Base-by-base conservation (phyloP, 1,140 invertebrate genomes). In the Pentalonia nigronervosa region DNA sequence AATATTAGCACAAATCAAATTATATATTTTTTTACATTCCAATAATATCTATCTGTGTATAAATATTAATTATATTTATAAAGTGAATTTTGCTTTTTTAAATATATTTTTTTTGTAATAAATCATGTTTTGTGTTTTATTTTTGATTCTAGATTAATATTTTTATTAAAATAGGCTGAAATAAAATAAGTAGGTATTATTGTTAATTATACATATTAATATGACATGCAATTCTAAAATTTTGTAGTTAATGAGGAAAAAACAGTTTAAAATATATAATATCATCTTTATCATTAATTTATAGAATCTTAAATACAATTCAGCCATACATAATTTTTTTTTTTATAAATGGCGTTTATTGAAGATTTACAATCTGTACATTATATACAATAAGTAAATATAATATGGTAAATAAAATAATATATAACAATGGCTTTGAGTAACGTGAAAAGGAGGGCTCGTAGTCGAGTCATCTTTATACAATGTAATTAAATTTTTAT, bases 1-100 rank as follows among this genome's bases (percentile, higher is more conserved):
- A 36, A 84, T 93, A 83, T 41, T 53, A 36, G 81, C 81, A 86
- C 25, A 86, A 93, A 93, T 93, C 91, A 93, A 93, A 93, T 84
- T 21, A 53, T 86, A 76, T 76, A 76, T 91, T 92, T 93, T 41
- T 93, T 56, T 93, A 93, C 34, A 53, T 93, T 93, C n/a, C 36
- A 76, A 91, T 91, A 9, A 48, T 91, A 50, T 50, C 45, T 90
- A 45, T 67, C 23, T 90, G 36, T 56, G 17, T 53, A 34, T 47
- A 34, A 48, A 88, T 53, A 50, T 41, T n/a, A 53, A 90, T 67
- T 30, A 67, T 90, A 45, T 76, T 47, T 60, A 23, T 56, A 30
- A 36, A 76, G 11, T 76, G 20, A n/a, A 76, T 91, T 20, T 30
- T 90, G 1, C 36, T 36, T 50, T 90, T 45, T 67, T 45, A 25